These are phyloP conservation scores for Lampris incognitus DNA, from an alignment of 2,113 vertebrate genomes.

Conservation along the genomic window DNA sequence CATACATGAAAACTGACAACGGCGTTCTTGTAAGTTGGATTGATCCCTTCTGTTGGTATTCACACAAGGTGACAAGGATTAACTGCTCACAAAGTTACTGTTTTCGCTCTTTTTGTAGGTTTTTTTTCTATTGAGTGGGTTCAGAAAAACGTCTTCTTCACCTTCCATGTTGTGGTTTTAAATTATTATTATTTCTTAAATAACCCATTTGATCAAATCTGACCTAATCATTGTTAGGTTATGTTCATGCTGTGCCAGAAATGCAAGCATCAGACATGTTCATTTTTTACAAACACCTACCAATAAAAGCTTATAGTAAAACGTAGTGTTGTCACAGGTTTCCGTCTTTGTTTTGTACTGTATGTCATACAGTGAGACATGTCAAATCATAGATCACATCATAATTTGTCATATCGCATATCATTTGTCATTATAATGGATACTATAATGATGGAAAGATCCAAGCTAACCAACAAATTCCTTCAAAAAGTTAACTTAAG, in stretches of 20 bases:
- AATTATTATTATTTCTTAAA: slow-evolving; percentile 10
- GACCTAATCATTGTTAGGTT: slow-evolving; percentile 13
- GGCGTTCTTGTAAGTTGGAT: slow-evolving; percentile 4
- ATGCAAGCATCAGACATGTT: slow-evolving; percentile 44
- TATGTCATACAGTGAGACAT: neutral
- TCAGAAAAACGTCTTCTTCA: slow-evolving; percentile 21
- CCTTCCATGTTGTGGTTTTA: slow-evolving; percentile 22
- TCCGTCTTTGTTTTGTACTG: neutral
- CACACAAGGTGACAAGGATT: neutral
- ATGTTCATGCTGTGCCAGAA: slow-evolving; percentile 31
- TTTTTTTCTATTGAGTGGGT: slow-evolving; percentile 34
- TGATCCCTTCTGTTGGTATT: slow-evolving; percentile 2
- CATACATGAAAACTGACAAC: slow-evolving; percentile 13
- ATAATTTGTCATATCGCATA: neutral
- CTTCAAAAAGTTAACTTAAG: neutral
- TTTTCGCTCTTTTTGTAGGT: neutral
- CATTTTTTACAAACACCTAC: slow-evolving; percentile 60
- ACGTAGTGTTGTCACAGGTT: neutral
- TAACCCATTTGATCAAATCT: slow-evolving; percentile 1
- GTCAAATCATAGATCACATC: neutral
- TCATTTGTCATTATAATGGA: neutral
- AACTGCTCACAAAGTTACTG: slow-evolving; percentile 11
- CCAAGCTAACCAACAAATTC: neutral
- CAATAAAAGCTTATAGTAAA: slow-evolving; percentile 64
- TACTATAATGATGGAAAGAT: no score